Evolutionary conservation across 2,888 invertebrate genomes (phyloP).

Genomic region (Chesias legatella): DNA sequence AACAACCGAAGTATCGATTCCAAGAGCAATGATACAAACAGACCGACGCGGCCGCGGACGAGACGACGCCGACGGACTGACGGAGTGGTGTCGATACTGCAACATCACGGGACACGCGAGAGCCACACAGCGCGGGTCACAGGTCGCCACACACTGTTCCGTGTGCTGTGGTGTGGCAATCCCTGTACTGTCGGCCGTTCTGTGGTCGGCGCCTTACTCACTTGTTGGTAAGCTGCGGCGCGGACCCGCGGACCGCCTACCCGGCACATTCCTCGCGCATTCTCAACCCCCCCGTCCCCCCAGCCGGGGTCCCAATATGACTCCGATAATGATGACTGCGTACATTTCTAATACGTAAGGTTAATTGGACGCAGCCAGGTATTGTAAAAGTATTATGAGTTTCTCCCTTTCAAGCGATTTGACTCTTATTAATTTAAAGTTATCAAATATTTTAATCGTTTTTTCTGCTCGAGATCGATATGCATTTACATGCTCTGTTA

Average conservation of each 20-base stretch:
- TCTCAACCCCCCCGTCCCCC: slow-evolving; percentile 22
- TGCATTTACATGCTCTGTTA: slow-evolving; percentile 5
- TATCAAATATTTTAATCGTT: slow-evolving; percentile 36
- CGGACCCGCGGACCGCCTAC: slow-evolving; percentile 65
- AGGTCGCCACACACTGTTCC: slow-evolving; percentile 45
- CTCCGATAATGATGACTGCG: slow-evolving; percentile 67
- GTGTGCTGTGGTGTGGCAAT: slow-evolving; percentile 39
- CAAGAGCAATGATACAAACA: slow-evolving; percentile 21
- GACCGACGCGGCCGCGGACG: slow-evolving; percentile 16
- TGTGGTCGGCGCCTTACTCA: slow-evolving; percentile 25
- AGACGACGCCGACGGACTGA: slow-evolving; percentile 22
- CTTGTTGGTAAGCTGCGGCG: slow-evolving; percentile 44
- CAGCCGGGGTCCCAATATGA: slow-evolving; percentile 40
- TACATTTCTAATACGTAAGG: slow-evolving; percentile 70
- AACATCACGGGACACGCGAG: slow-evolving; percentile 46
- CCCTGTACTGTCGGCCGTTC: slow-evolving; percentile 35
- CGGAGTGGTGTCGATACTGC: slow-evolving; percentile 41
- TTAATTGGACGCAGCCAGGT: slow-evolving; percentile 74
- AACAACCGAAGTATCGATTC: slow-evolving; percentile 34
- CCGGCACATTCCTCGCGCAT: slow-evolving; percentile 49
- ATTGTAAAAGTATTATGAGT: slow-evolving; percentile 65
- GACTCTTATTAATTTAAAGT: slow-evolving; percentile 29
- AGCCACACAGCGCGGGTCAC: slow-evolving; percentile 64
- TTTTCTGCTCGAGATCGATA: slow-evolving; percentile 23
- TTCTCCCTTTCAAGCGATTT: slow-evolving; percentile 37